Percentiles rank a stretch among this genome's conserved stretches.
phyloP scores from a whole-genome alignment of 2,113 vertebrate genomes.

The Notarius lentiginosus region DNA sequence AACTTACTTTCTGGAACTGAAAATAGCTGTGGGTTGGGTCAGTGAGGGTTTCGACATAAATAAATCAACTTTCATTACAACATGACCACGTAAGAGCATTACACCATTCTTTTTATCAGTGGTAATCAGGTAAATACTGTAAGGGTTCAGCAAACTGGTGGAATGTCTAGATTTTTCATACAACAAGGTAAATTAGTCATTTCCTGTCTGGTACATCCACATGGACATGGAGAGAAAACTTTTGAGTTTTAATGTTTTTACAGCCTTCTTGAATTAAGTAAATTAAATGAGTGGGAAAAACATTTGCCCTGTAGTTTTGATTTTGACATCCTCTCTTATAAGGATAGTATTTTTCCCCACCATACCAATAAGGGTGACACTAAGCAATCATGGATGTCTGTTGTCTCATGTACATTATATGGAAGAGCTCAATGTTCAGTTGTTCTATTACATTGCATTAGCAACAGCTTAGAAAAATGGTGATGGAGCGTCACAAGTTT shows the following conservation, averaged over 20 bases:
- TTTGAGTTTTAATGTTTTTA: neutral
- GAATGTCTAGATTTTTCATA: neutral
- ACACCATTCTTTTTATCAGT: neutral
- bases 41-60: neutral
- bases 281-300: neutral
- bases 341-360: neutral
- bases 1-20: neutral
- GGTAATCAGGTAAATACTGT: neutral
- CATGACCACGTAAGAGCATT: neutral
- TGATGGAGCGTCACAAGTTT: neutral
- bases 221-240: neutral
- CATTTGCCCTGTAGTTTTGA: neutral
- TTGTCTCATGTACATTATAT: neutral
- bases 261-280: neutral
- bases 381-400: neutral
- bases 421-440: neutral
- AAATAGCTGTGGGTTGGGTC: neutral
- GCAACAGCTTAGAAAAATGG: neutral
- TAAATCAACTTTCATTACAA: neutral
- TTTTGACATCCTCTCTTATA: neutral
- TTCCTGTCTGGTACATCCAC: conserved; percentile 17
- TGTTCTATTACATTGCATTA: neutral
- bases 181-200: neutral
- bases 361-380: neutral
- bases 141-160: neutral